Evolutionary conservation across 2,113 vertebrate species (phyloP).

Genomic region (Antigone vipio): DNA sequence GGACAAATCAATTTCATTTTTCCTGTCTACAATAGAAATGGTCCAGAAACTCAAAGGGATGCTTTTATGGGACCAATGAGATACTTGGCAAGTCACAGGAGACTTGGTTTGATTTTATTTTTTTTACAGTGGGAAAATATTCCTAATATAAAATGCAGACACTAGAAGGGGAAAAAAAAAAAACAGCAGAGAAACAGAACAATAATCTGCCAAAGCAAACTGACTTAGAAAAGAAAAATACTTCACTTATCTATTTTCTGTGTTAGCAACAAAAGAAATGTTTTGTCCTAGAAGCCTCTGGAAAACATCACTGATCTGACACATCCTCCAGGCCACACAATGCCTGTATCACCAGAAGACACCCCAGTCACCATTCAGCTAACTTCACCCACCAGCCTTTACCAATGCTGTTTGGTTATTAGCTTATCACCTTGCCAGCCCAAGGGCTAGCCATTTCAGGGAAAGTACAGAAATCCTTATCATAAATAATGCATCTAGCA

Average conservation of each 20-base stretch:
- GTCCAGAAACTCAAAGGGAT: not conserved
- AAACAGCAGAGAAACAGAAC: not conserved
- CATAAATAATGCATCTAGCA: not conserved
- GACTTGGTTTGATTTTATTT: not conserved
- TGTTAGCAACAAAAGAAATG: not conserved
- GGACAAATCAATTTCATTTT: not conserved
- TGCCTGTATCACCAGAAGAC: not conserved
- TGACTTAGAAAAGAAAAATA: not conserved
- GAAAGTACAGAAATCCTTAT: not conserved
- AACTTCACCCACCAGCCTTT: not conserved
- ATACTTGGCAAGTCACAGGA: not conserved
- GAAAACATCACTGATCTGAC: not conserved
- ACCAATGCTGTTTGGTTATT: not conserved
- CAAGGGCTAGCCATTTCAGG: not conserved
- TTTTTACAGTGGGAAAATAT: not conserved
- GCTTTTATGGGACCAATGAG: not conserved
- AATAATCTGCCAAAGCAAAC: slow-evolving; percentile 21
- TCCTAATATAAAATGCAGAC: not conserved
- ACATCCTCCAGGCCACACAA: not conserved
- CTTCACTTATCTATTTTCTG: not conserved
- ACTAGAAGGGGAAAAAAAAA: not conserved
- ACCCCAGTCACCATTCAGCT: not conserved
- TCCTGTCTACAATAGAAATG: not conserved
- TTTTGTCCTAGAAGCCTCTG: not conserved
- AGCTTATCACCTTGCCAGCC: not conserved